phyloP scores from a whole-genome alignment of 2,113 vertebrate species.

The Heliornis fulica region DNA sequence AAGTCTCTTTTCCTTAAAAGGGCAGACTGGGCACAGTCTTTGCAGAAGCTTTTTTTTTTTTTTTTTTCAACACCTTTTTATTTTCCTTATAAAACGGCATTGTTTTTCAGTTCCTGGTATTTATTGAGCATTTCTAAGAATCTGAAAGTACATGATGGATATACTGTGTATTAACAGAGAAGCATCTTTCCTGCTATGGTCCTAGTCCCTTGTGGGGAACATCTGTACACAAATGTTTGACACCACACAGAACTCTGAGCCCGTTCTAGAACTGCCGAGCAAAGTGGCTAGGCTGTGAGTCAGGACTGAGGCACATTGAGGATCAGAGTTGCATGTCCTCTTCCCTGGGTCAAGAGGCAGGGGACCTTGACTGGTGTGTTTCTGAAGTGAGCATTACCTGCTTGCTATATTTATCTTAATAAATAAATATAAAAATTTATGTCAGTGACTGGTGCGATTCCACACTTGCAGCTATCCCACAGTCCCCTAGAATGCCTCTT shows the following conservation, averaged over 20 bases:
- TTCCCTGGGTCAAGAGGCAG: background rate
- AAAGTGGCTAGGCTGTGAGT: background rate
- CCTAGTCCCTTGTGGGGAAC: background rate
- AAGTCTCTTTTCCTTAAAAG: background rate
- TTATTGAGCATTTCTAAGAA: background rate
- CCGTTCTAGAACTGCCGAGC: fast-evolving
- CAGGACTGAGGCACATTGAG: background rate
- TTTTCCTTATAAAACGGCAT: background rate
- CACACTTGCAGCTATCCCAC: background rate
- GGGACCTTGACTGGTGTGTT: background rate
- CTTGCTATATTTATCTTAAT: background rate
- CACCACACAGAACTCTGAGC: background rate
- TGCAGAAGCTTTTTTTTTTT: background rate
- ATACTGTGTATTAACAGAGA: background rate
- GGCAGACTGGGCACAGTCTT: background rate
- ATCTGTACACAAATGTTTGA: background rate
- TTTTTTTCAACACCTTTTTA: background rate
- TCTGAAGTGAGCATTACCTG: background rate
- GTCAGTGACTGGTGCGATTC: background rate
- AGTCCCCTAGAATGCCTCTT: background rate
- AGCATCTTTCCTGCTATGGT: background rate
- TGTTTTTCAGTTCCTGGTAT: background rate
- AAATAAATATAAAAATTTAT: background rate
- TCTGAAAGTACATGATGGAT: background rate
- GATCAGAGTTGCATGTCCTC: background rate